These are phyloP conservation scores for Caretta caretta DNA, from an alignment of 2,113 vertebrate species.

Conservation along the genomic window DNA sequence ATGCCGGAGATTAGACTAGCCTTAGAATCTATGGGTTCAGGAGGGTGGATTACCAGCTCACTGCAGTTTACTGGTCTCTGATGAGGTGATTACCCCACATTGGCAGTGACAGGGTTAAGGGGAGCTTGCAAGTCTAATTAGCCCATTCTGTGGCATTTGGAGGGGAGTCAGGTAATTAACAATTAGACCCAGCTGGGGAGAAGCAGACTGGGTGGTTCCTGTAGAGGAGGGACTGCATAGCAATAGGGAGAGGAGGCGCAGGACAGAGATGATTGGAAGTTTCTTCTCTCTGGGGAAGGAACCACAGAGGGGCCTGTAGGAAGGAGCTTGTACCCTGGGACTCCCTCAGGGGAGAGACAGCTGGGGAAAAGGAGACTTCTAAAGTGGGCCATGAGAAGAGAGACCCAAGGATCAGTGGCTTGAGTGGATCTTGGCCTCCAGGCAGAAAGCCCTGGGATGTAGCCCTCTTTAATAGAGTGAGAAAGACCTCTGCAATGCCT, in stretches of 20 bases:
- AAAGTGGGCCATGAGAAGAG: not conserved
- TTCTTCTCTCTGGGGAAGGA: not conserved
- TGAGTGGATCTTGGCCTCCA: not conserved
- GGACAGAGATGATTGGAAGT: not conserved
- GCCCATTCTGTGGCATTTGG: not conserved
- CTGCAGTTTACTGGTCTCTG: not conserved
- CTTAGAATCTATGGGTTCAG: rapidly evolving
- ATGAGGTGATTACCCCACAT: not conserved
- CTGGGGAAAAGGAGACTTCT: too few species aligned
- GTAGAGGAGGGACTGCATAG: not conserved
- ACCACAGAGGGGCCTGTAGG: not conserved
- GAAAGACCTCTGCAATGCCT: not conserved
- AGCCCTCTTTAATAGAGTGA: not conserved
- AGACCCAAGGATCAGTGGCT: not conserved
- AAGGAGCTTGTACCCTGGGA: not conserved
- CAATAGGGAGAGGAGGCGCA: not conserved
- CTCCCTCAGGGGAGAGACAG: too few species aligned
- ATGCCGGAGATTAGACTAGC: not conserved
- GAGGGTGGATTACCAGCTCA: not conserved
- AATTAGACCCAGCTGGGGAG: not conserved
- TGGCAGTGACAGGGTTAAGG: not conserved
- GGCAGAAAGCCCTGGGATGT: not conserved
- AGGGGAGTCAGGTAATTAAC: not conserved
- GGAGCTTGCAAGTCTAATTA: not conserved
- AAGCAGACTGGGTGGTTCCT: not conserved